Percentiles rank a stretch among this genome's conserved stretches.
Conservation (phyloP, 1,140 invertebrate genomes). For the Drosophila persimilis region DNA sequence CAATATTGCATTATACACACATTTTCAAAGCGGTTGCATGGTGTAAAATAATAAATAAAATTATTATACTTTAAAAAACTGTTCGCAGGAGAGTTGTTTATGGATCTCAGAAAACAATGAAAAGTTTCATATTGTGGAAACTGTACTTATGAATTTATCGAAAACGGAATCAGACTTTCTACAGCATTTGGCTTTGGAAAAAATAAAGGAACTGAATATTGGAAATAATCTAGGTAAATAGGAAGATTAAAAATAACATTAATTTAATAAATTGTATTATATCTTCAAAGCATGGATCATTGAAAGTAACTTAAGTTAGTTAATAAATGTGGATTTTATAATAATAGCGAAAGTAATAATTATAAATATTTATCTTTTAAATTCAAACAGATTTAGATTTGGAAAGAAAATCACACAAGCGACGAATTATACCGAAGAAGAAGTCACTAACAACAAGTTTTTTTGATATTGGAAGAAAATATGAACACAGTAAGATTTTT, state of each 20-base stretch:
- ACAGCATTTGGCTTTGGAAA: conserved; percentile 92
- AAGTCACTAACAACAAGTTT: conserved; percentile 93
- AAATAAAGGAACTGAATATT: conserved; percentile 93
- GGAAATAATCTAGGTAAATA: conserved; percentile 87
- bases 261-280: background rate
- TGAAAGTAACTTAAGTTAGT: background rate
- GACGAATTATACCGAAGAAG: conserved; percentile 90
- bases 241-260: background rate
- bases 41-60: no score
- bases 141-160: conserved; percentile 88
- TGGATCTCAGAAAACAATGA: conserved; percentile 92
- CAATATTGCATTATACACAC: no score
- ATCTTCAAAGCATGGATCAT: background rate
- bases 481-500: conserved; percentile 86
- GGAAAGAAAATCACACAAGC: conserved; percentile 87
- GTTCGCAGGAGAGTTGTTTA: conserved; percentile 89
- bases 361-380: background rate
- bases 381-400: conserved; percentile 36
- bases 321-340: background rate
- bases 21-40: no score
- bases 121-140: conserved; percentile 89
- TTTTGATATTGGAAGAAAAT: conserved; percentile 89
- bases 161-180: conserved; percentile 92
- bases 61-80: background rate
- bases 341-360: background rate